Conservation (phyloP, 1,140 invertebrate species). For the Hirudo medicinalis region DNA sequence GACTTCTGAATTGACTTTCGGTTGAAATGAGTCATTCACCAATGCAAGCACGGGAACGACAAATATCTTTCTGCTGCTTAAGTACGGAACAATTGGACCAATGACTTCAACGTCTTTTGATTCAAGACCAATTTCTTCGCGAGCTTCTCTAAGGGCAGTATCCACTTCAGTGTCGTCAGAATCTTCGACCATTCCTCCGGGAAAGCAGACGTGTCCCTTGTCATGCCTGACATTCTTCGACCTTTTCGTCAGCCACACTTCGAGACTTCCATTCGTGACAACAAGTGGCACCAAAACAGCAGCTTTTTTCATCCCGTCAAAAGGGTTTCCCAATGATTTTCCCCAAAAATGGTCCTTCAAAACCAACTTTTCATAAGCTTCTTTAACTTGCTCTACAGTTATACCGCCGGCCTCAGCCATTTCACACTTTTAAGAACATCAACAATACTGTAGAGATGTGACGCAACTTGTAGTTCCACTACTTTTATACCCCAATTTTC, state of each 20-base stretch:
- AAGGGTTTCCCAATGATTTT: background rate
- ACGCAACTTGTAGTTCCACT: no score
- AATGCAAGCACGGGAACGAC: conserved; percentile 25
- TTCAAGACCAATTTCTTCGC: conserved; percentile 25
- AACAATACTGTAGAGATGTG: no score
- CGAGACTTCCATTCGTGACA: background rate
- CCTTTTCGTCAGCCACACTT: conserved; percentile 24
- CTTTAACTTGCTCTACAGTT: no score
- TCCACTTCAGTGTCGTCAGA: conserved; percentile 22
- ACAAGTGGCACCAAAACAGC: conserved; percentile 18
- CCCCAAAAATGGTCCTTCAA: no score
- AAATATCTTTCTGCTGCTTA: conserved; percentile 19
- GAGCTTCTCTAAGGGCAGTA: conserved; percentile 25
- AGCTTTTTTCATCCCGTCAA: conserved; percentile 11
- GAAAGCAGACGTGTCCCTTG: conserved; percentile 24
- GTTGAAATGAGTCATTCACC: conserved; percentile 19
- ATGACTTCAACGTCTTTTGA: conserved; percentile 21
- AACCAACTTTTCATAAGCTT: no score
- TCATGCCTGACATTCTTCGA: conserved; percentile 16
- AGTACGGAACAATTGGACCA: conserved; percentile 18
- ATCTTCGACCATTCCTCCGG: conserved; percentile 24
- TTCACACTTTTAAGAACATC: no score
- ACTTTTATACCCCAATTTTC: no score
- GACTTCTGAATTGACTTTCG: conserved; percentile 25
- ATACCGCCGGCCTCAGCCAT: no score